These are phyloP conservation scores for Acanthurus lineatus DNA, from an alignment of 2,797 vertebrate genomes.

Conservation along the genomic window DNA sequence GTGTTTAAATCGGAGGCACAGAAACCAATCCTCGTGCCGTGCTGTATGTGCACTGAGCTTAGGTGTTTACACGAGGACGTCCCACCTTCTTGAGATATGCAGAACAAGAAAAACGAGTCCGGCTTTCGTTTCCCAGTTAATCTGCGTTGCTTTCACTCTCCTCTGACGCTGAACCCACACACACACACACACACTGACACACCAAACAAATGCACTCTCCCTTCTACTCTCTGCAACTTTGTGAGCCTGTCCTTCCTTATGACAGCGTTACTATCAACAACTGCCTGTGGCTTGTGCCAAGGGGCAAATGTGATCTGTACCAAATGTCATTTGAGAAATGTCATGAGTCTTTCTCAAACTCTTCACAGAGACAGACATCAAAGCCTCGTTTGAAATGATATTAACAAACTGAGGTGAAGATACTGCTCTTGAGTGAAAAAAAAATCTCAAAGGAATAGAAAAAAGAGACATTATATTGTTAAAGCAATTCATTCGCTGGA, in stretches of 20 bases:
- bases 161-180: slow-evolving; percentile 29
- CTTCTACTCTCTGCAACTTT: slow-evolving; percentile 39
- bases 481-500: not conserved
- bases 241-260: slow-evolving; percentile 44
- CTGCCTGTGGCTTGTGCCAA: slow-evolving; percentile 40
- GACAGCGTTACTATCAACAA: slow-evolving; percentile 48
- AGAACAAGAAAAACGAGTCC: slow-evolving; percentile 85
- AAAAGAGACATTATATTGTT: not conserved
- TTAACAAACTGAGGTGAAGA: not conserved
- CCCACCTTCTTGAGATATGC: slow-evolving; percentile 78
- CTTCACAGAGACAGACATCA: slow-evolving; percentile 11
- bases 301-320: slow-evolving; percentile 14
- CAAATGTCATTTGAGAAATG: slow-evolving; percentile 48
- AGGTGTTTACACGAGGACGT: slow-evolving; percentile 69
- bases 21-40: slow-evolving; percentile 56
- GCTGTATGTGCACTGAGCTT: slow-evolving; percentile 45
- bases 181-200: not conserved
- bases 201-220: slow-evolving; percentile 7
- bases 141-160: slow-evolving; percentile 57
- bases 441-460: not conserved
- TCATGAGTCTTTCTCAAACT: slow-evolving; percentile 27
- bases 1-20: slow-evolving; percentile 44
- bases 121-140: slow-evolving; percentile 52
- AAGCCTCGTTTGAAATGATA: slow-evolving; percentile 31
- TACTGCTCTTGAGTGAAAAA: not conserved